Evolutionary conservation across 2,113 vertebrate genomes (phyloP).

Genomic region (human): DNA sequence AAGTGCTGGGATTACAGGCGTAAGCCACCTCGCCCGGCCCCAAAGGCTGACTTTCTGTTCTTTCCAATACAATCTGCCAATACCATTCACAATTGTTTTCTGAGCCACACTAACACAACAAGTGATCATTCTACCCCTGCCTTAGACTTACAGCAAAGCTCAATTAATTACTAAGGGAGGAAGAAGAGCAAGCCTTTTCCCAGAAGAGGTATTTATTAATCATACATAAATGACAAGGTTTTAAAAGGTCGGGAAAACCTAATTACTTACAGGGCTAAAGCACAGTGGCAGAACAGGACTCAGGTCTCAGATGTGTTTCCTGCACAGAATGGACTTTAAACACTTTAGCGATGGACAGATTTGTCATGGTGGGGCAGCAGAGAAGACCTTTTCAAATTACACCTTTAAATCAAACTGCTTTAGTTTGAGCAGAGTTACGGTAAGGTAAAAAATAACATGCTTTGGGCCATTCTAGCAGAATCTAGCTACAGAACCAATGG

Average conservation of each 20-base stretch:
- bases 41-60: too few relatives aligned
- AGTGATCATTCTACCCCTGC: neutral
- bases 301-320: neutral
- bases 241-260: neutral
- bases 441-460: neutral
- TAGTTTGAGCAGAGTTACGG: neutral
- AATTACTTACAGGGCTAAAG: neutral
- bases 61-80: neutral
- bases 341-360: accelerated
- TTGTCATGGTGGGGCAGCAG: neutral
- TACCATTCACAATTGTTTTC: neutral
- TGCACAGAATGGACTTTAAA: neutral
- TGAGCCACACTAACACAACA: neutral
- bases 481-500: neutral
- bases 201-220: neutral
- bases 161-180: accelerated
- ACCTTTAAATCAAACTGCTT: neutral
- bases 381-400: neutral
- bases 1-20: too few relatives aligned
- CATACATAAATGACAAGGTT: neutral
- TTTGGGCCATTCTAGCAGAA: neutral
- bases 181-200: neutral
- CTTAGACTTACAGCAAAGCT: neutral
- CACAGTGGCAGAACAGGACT: accelerated
- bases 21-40: too few relatives aligned